Evolutionary conservation across 2,888 invertebrate species (phyloP), one percentile per base, ranked within the genome.

Genomic region (Cheilosia pagana): DNA sequence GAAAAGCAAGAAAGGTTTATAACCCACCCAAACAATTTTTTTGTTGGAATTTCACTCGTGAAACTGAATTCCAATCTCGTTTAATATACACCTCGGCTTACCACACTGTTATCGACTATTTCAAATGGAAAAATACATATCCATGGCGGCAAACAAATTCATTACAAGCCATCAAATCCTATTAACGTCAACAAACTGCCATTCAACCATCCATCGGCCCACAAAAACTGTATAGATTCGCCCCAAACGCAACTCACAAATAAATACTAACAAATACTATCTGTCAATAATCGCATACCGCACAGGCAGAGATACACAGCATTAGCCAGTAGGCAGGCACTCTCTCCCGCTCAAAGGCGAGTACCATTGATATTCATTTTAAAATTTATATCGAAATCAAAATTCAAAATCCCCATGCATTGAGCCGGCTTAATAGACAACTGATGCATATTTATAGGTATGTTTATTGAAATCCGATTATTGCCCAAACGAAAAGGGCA

Each of bases 341-440:
- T 10, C 2, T 2, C 0, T 8, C 31, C 8, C 16, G 1, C 12
- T 14, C 39, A 39, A 39, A 39, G 10, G 12, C 16, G 16, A 16
- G 43, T n/a, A 4, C n/a, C 16, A 16, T 43, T 50, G 8, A 50
- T 23, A 12, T 50, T 23, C 23, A 53, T 67, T 23, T 41, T 19
- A 53, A 43, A 62, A 76, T 76, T 59, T 76, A 68, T 68, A 45
- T 68, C 67, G 25, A 76, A 76, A 76, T 76, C 76, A 67, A 76
- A 76, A 76, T 60, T 59, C 76, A 52, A 43, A 65, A 55, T 45
- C 48, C 43, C 57, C 50, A 48, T 25, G 31, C 21, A 35, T 16
- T 21, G 39, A 55, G 23, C 25, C 4, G 21, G 35, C 12, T 3
- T 35, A 12, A 35, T 35, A 35, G 10, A 21, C 31, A 28, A 21